A percentile compares a stretch with the other conserved stretches of the same genome.
Conservation (phyloP, 1,140 invertebrate genomes). For the Camponotus vicinus region DNA sequence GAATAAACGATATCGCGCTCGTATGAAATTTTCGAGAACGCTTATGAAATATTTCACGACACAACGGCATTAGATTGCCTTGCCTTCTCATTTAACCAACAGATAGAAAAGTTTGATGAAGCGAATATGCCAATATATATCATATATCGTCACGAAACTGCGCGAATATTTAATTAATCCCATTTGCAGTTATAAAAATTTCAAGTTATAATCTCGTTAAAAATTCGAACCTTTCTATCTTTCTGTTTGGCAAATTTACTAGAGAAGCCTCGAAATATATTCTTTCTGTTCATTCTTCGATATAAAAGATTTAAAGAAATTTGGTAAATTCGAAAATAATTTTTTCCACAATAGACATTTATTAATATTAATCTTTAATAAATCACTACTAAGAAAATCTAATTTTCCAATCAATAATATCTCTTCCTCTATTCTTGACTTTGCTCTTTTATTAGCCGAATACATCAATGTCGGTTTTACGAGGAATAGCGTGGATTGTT, state of each 20-base stretch:
- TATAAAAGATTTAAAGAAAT: not conserved
- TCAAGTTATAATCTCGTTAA: conserved; percentile 13
- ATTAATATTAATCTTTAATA: conserved; percentile 1
- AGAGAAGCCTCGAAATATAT: not conserved
- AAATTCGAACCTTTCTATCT: not conserved
- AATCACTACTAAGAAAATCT: not conserved
- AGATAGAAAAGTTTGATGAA: conserved; percentile 45
- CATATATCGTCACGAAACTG: conserved; percentile 1
- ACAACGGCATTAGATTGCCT: conserved; percentile 3
- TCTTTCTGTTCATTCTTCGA: not conserved
- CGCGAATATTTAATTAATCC: conserved; percentile 37
- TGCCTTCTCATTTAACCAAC: conserved; percentile 18
- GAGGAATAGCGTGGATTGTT: conserved; percentile 24
- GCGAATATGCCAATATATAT: conserved; percentile 15
- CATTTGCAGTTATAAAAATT: conserved; percentile 5
- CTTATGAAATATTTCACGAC: conserved; percentile 45
- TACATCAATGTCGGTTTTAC: not conserved
- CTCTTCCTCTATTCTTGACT: not conserved
- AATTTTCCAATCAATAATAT: conserved; percentile 8
- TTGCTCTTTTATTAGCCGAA: not conserved
- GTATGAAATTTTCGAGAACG: conserved; percentile 38
- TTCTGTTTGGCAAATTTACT: not conserved
- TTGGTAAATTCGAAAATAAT: not conserved
- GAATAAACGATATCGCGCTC: not conserved
- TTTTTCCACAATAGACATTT: not conserved